These are phyloP conservation scores for Oncorhynchus tshawytscha DNA, from an alignment of 2,113 vertebrate genomes.

Conservation along the genomic window DNA sequence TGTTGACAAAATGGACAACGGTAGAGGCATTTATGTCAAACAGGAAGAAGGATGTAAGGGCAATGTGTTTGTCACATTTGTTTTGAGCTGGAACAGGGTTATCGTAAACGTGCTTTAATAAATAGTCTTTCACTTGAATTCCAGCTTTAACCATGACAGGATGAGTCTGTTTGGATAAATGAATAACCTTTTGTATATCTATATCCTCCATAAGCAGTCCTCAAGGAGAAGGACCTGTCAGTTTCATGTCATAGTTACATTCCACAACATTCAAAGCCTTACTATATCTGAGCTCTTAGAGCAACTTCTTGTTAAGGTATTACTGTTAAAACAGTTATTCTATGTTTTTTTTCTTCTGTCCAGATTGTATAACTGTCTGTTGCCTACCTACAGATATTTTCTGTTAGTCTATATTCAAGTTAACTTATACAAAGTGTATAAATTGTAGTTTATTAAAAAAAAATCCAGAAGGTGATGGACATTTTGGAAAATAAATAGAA, in stretches of 20 bases:
- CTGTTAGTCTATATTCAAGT: conserved; percentile 55
- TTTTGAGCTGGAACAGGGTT: conserved; percentile 55
- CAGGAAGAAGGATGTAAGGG: conserved; percentile 41
- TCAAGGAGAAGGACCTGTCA: conserved; percentile 52
- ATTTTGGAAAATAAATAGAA: conserved; percentile 53
- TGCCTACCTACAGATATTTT: conserved; percentile 49
- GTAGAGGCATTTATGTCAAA: conserved; percentile 42
- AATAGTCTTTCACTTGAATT: conserved; percentile 17
- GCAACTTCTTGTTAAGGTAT: conserved; percentile 61
- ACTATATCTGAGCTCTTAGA: conserved; percentile 74
- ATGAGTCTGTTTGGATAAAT: conserved; percentile 55
- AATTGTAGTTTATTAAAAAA: conserved; percentile 29
- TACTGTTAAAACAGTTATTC: conserved; percentile 79
- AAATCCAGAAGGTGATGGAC: conserved; percentile 46
- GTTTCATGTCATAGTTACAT: conserved; percentile 43
- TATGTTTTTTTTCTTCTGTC: conserved; percentile 57
- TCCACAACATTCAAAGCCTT: conserved; percentile 62
- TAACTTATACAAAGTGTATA: conserved; percentile 49
- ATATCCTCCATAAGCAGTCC: conserved; percentile 45
- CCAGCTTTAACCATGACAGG: conserved; percentile 30
- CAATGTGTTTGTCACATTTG: conserved; percentile 21
- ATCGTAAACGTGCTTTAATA: conserved; percentile 50
- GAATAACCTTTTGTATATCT: conserved; percentile 44
- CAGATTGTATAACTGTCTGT: conserved; percentile 50
- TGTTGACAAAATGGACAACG: conserved; percentile 33